Evolutionary conservation across 1,140 invertebrate genomes (phyloP), one percentile per base, ranked within the genome.

Genomic region (Aplysia californica): DNA sequence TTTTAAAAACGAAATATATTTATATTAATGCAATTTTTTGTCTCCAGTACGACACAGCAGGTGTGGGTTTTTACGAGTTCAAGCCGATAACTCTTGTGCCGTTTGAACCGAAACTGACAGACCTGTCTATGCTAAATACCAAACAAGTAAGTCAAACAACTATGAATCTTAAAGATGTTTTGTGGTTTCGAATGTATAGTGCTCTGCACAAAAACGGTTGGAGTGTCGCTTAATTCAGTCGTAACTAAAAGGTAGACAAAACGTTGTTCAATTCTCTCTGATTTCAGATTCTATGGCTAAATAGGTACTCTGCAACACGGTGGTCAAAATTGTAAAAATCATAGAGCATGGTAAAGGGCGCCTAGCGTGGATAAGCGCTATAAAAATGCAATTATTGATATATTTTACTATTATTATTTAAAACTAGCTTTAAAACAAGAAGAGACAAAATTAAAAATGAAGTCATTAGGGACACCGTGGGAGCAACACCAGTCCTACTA

Each of bases 61-160:
- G 77, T 26, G 77, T 75, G 20, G 75, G 67, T 35, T 87, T 86
- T 75, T 65, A 98, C 0, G 94, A 93, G 0, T 99, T 99, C 90
- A 93, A 96, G 83, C 95, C 95, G 0, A 92, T 99, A 35, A 98
- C 98, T 0, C 90, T 98, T 79, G 96, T 95, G 29, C 98, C 98
- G 0, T 97, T 98, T 86, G 97, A 99, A 90, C 94, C 92, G 0
- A 95, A 95, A 81, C 92, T 98, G 85, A 92, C 99, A 56, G 91
- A 95, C 72, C 90, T 93, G 35, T 91, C 92, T 23, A 85, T 99
- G 61, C 91, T 99, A 2, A 94, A 92, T n/a, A 90, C 93, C 35
- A 89, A 92, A 79, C 96, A 98, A 92, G 87, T 89, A 76, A 78
- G 67, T 74, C 23, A 4, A 20, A 26, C 33, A n/a, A 15, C 38